phyloP scores from a whole-genome alignment of 2,888 invertebrate genomes.

The Bruchidius siliquastri region DNA sequence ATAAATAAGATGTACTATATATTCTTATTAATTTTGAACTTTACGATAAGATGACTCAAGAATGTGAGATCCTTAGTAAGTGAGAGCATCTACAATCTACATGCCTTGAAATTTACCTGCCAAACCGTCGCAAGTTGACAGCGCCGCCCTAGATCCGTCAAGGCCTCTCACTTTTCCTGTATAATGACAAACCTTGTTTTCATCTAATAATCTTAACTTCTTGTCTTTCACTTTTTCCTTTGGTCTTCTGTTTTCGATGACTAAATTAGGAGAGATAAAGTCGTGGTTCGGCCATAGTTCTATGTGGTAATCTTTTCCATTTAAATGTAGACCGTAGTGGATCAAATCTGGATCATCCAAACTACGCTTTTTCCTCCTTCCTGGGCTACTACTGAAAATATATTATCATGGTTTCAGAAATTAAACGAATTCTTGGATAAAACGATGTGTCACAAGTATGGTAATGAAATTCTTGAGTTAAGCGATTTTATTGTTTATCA shows the following conservation, averaged over 20 bases:
- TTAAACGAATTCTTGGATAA: too few relatives aligned
- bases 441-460: too few relatives aligned
- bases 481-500: too few relatives aligned
- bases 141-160: slow-evolving; percentile 48
- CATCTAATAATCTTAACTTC: slow-evolving; percentile 30
- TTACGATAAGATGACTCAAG: too few relatives aligned
- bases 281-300: slow-evolving; percentile 51
- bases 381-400: slow-evolving; percentile 1
- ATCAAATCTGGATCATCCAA: slow-evolving; percentile 31
- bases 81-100: too few relatives aligned
- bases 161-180: slow-evolving; percentile 48
- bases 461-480: too few relatives aligned
- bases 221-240: slow-evolving; percentile 32
- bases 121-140: slow-evolving; percentile 51
- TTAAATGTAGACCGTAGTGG: slow-evolving; percentile 39
- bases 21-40: too few relatives aligned
- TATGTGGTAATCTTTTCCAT: slow-evolving; percentile 43
- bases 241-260: slow-evolving; percentile 39
- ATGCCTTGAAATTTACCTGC: slow-evolving; percentile 23
- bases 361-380: slow-evolving; percentile 22
- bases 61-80: too few relatives aligned
- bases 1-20: too few relatives aligned
- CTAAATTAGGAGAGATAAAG: slow-evolving; percentile 48
- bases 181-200: slow-evolving; percentile 49
- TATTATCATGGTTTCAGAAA: too few relatives aligned